Evolutionary conservation across 2,113 vertebrate genomes (phyloP).

Genomic region (Rhabdomys dilectus): DNA sequence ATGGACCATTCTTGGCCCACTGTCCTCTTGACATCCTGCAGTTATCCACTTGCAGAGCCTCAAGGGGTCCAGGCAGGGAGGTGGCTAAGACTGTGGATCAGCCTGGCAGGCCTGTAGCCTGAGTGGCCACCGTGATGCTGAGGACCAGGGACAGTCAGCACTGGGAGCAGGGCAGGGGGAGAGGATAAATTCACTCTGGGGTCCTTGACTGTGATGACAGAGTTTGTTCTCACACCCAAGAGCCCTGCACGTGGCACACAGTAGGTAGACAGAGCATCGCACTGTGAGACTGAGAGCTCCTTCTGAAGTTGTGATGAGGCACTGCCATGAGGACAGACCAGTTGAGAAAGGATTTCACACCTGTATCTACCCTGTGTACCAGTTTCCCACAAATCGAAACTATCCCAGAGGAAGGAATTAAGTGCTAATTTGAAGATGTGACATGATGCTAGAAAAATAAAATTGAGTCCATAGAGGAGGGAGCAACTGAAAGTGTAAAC

Average conservation of each 20-base stretch:
- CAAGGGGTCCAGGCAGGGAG: fast-evolving
- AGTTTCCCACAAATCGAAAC: neutral
- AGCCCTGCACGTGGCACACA: neutral
- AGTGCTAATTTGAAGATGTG: neutral
- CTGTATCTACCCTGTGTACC: neutral
- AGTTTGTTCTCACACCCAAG: neutral
- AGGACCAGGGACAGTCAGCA: neutral
- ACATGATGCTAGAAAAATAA: neutral
- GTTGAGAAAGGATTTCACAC: neutral
- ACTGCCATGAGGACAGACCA: neutral
- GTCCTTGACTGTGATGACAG: neutral
- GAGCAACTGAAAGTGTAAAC: neutral
- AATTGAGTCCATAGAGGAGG: neutral
- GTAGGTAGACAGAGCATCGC: neutral
- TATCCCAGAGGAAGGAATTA: neutral
- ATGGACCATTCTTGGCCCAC: no score
- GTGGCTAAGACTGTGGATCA: neutral
- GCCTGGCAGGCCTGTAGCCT: neutral
- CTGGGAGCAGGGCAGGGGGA: no score
- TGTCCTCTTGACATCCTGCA: neutral
- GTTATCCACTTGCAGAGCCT: neutral
- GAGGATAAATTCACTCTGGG: neutral
- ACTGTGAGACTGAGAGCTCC: neutral
- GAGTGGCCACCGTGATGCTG: neutral
- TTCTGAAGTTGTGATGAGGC: neutral